Evolutionary conservation across 2,797 vertebrate species (phyloP).

Genomic region (Poeciliopsis infans): DNA sequence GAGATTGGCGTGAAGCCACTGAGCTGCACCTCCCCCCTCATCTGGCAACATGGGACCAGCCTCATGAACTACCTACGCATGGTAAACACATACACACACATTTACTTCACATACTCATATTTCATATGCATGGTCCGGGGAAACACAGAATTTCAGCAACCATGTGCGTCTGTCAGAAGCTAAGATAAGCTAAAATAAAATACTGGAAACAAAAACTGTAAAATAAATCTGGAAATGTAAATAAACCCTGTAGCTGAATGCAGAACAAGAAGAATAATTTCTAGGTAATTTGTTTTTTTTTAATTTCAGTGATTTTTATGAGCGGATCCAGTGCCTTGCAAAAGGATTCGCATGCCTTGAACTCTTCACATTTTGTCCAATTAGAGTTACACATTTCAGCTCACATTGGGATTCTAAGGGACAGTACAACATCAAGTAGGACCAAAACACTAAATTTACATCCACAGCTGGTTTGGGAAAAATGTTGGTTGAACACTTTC

Average conservation of each 20-base stretch:
- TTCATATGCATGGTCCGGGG: neutral
- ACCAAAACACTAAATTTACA: neutral
- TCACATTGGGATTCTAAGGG: too few species aligned
- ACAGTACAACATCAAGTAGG: neutral
- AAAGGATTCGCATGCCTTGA: neutral
- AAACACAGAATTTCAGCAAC: neutral
- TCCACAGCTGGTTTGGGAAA: neutral
- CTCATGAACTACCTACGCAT: slow-evolving; percentile 93
- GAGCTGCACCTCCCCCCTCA: slow-evolving; percentile 85
- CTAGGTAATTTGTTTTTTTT: neutral
- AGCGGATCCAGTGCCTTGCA: neutral
- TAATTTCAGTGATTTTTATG: neutral
- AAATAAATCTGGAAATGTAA: neutral
- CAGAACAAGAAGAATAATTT: neutral
- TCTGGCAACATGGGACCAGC: slow-evolving; percentile 91
- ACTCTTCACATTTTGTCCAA: neutral
- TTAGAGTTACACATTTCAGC: neutral
- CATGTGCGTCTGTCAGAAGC: neutral
- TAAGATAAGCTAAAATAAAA: neutral
- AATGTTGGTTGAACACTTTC: neutral
- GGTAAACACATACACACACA: slow-evolving; percentile 66
- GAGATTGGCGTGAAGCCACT: slow-evolving; percentile 90
- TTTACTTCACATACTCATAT: neutral
- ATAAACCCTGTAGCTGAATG: neutral
- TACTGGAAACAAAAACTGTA: neutral